These are phyloP conservation scores for Halesus radiatus DNA, from an alignment of 1,140 invertebrate species.

Conservation along the genomic window DNA sequence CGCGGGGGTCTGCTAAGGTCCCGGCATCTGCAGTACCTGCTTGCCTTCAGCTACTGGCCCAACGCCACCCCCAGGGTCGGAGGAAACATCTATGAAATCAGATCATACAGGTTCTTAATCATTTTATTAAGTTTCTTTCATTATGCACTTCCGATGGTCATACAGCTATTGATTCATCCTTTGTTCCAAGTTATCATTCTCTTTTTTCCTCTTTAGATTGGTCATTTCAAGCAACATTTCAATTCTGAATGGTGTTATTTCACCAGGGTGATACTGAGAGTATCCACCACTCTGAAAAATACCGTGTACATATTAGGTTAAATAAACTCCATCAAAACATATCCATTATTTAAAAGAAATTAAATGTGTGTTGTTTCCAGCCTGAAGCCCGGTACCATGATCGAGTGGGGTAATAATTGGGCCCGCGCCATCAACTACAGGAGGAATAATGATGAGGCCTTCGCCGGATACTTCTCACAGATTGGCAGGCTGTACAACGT, in stretches of 20 bases:
- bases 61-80: constrained; percentile 79
- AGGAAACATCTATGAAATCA: constrained; percentile 94
- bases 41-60: constrained; percentile 93
- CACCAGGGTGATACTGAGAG: too few species aligned
- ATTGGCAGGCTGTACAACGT: constrained; percentile 96
- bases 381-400: constrained; percentile 96
- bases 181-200: too few species aligned
- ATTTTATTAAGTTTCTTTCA: too few species aligned
- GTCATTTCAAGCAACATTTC: too few species aligned
- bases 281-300: too few species aligned
- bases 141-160: too few species aligned
- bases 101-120: constrained; percentile 77
- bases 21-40: constrained; percentile 91
- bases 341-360: too few species aligned
- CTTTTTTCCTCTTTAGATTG: too few species aligned
- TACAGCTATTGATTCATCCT: too few species aligned
- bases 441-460: constrained; percentile 92
- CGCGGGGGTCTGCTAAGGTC: constrained; percentile 88
- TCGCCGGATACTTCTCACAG: constrained; percentile 96
- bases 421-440: constrained; percentile 93
- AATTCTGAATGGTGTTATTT: too few species aligned
- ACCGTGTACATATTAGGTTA: too few species aligned
- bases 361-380: constrained; percentile 68
- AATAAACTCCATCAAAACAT: too few species aligned
- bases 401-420: constrained; percentile 99